These are phyloP conservation scores for Atrina japonica DNA, from an alignment of 2,888 invertebrate species.

Conservation along the genomic window DNA sequence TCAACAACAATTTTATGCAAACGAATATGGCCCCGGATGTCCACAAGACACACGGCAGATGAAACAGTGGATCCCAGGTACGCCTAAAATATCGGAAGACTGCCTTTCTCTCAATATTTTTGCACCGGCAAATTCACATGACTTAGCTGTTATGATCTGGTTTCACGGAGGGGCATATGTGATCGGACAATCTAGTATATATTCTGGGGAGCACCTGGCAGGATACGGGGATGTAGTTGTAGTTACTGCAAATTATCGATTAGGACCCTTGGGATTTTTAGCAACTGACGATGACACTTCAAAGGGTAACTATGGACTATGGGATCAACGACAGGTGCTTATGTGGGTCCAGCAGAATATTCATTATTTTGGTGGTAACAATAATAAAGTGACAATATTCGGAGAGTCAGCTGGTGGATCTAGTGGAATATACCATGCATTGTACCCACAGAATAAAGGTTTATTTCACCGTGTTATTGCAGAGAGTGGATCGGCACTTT, in stretches of 20 bases:
- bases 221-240: constrained; percentile 52
- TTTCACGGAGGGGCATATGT: constrained; percentile 58
- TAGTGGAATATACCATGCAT: constrained; percentile 87
- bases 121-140: constrained; percentile 37
- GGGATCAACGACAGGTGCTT: constrained; percentile 95
- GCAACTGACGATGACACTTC: constrained; percentile 54
- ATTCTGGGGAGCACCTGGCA: constrained; percentile 56
- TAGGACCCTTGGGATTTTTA: constrained; percentile 66
- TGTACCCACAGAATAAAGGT: constrained; percentile 93
- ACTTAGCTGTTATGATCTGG: constrained; percentile 53
- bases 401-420: constrained; percentile 98
- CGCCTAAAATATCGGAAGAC: constrained; percentile 56
- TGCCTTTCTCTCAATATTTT: constrained; percentile 65
- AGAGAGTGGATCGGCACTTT: constrained; percentile 94
- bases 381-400: constrained; percentile 94
- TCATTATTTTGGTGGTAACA: constrained; percentile 85
- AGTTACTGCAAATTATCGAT: constrained; percentile 63
- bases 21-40: constrained; percentile 52
- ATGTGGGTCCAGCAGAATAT: constrained; percentile 79
- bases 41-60: constrained; percentile 48
- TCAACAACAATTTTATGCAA: constrained; percentile 43
- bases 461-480: constrained; percentile 90
- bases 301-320: constrained; percentile 86
- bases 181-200: constrained; percentile 55
- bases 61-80: constrained; percentile 53